Evolutionary conservation across 2,113 vertebrate species (phyloP).

Genomic region (Pogona vitticeps): DNA sequence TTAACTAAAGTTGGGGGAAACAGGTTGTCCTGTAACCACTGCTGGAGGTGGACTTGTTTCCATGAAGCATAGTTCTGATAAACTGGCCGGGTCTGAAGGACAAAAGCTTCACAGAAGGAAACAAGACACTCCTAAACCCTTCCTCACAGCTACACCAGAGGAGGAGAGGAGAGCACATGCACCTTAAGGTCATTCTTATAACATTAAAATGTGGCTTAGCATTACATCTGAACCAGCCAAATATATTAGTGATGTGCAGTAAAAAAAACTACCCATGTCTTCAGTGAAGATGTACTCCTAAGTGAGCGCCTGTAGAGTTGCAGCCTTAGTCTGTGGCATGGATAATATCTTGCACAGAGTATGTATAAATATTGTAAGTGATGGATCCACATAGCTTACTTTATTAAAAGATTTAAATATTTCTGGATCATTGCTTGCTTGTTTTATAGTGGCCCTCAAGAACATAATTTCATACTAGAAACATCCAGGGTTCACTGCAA

Average conservation of each 20-base stretch:
- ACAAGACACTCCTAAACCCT: too few relatives aligned
- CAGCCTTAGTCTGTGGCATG: not conserved
- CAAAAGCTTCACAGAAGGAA: too few relatives aligned
- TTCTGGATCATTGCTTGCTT: not conserved
- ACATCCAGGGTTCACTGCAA: not conserved
- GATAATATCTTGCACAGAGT: not conserved
- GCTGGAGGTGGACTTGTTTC: too few relatives aligned
- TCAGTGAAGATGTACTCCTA: not conserved
- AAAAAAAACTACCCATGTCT: not conserved
- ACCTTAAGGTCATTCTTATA: not conserved
- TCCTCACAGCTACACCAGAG: too few relatives aligned
- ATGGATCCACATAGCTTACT: not conserved
- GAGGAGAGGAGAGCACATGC: too few relatives aligned
- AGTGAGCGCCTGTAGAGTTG: not conserved
- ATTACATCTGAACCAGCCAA: not conserved
- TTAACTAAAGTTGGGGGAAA: too few relatives aligned
- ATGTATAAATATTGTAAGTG: not conserved
- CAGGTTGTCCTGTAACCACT: too few relatives aligned
- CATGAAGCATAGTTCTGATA: too few relatives aligned
- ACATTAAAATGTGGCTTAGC: too few relatives aligned
- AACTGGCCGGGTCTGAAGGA: too few relatives aligned
- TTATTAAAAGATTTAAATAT: not conserved
- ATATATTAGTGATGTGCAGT: not conserved
- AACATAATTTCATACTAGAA: not conserved
- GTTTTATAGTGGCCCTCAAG: not conserved